Base-by-base conservation (phyloP, 1,140 invertebrate genomes). In the Musca domestica region DNA sequence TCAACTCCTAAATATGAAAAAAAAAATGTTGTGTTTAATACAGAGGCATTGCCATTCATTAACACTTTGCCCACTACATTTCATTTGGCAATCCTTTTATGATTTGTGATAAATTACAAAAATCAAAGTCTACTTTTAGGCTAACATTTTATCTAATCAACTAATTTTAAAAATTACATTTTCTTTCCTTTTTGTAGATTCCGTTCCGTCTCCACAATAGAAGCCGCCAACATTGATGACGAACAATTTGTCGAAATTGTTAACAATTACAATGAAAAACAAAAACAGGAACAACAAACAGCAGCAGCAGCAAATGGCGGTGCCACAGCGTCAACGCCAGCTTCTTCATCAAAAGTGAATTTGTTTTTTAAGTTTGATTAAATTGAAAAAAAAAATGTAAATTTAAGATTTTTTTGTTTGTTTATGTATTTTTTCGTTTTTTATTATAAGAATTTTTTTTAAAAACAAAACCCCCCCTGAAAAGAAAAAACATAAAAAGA, bases 121-220 rank as follows among this genome's bases (percentile, higher is more conserved):
- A 56, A 12, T 22, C 7, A 41, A 54, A n/a, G 66, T 3, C 22
- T 67, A 20, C 34, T 34, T 58, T 58, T 23, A 51, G 41, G 27
- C 17, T 41, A 20, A 19, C 20, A 1, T 49, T 49, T 3, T n/a
- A 4, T 30, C 27, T 30, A 4, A 9, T 30, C 3, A 30, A 30
- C 27, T 30, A 30, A 30, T 9, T 9, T 30, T 51, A 66, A 52
- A 22, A 25, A 66, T 5, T 34, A 64, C 12, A 12, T 41, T 41
- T 41, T 41, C 10, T 41, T 49, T 51, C 48, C n/a, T 27, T 15
- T 56, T 47, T 48, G 15, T 20, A 81, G 77, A 70, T 79, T 75
- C 67, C 74, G 74, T 65, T 71, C 78, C 65, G 78, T 79, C 3
- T 69, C 80, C 17, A 66, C 46, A 17, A 74, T 80, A 19, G 70